Evolutionary conservation across 2,113 vertebrate species (phyloP).

Genomic region (Pedionomus torquatus): DNA sequence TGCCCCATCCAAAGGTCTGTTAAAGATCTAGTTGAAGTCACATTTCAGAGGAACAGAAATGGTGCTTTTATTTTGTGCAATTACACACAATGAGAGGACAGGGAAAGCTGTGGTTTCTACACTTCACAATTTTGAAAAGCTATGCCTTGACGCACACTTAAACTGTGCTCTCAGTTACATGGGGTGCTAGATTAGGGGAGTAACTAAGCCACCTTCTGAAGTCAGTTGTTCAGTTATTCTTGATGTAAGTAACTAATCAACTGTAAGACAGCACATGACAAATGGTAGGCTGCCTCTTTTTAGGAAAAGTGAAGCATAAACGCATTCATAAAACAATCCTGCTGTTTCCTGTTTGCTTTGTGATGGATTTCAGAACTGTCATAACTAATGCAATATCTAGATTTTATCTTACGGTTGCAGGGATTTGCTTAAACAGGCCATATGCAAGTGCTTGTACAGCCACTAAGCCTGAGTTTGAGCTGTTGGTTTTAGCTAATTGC

Average conservation of each 20-base stretch:
- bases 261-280: neutral
- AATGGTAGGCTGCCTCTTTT: neutral
- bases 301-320: slow-evolving; percentile 36
- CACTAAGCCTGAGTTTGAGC: neutral
- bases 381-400: slow-evolving; percentile 17
- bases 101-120: neutral
- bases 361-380: slow-evolving; percentile 42
- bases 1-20: neutral
- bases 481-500: slow-evolving; percentile 29
- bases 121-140: neutral
- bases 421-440: slow-evolving; percentile 18
- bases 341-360: slow-evolving; percentile 50
- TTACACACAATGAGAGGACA: neutral
- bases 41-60: neutral
- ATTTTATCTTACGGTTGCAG: slow-evolving; percentile 19
- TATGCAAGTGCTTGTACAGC: neutral
- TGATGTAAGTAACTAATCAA: neutral
- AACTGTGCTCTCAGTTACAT: neutral
- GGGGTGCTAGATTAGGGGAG: neutral
- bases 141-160: neutral
- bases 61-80: neutral
- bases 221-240: neutral
- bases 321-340: slow-evolving; percentile 8
- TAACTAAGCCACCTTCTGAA: neutral
- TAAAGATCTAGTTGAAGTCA: neutral